These are phyloP conservation scores for Synergus japonicus DNA, from an alignment of 2,888 invertebrate species.

Conservation along the genomic window DNA sequence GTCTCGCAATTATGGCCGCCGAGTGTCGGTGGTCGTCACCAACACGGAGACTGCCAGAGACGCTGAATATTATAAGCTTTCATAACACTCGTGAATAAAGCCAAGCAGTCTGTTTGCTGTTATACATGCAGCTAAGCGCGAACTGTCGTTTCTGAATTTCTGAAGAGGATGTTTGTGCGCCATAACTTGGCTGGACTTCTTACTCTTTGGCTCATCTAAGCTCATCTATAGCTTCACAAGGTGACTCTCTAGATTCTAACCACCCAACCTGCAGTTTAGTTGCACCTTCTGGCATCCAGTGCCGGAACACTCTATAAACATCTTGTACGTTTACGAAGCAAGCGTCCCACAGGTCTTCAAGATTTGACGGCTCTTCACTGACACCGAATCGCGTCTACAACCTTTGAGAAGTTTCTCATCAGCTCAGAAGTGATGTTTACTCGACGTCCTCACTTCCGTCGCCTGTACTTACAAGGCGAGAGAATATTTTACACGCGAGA, in stretches of 20 bases:
- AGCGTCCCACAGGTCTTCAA: too few species aligned
- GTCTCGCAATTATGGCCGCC: constrained; percentile 68
- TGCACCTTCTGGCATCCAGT: background rate
- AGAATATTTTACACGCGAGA: constrained; percentile 28
- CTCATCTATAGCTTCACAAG: too few species aligned
- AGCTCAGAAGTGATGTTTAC: constrained; percentile 45
- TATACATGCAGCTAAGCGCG: constrained; percentile 40
- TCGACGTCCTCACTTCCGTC: constrained; percentile 30
- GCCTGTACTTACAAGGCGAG: constrained; percentile 15
- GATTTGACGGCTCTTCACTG: constrained; percentile 2
- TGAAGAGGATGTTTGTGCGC: constrained; percentile 59
- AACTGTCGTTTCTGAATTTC: constrained; percentile 9
- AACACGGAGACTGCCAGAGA: constrained; percentile 40
- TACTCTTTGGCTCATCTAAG: constrained; percentile 15
- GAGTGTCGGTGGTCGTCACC: constrained; percentile 44
- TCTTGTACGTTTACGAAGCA: background rate
- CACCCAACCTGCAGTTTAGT: background rate
- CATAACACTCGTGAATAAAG: constrained; percentile 59
- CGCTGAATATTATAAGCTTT: constrained; percentile 66
- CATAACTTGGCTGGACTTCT: constrained; percentile 48
- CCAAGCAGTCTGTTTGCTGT: constrained; percentile 58
- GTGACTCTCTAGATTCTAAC: background rate
- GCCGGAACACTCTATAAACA: background rate
- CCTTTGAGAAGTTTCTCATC: constrained; percentile 41
- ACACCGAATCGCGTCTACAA: constrained; percentile 19